Evolutionary conservation across 53 echinoderm and acorn worm genomes (phyloP).

Genomic region (Henricia sp.): DNA sequence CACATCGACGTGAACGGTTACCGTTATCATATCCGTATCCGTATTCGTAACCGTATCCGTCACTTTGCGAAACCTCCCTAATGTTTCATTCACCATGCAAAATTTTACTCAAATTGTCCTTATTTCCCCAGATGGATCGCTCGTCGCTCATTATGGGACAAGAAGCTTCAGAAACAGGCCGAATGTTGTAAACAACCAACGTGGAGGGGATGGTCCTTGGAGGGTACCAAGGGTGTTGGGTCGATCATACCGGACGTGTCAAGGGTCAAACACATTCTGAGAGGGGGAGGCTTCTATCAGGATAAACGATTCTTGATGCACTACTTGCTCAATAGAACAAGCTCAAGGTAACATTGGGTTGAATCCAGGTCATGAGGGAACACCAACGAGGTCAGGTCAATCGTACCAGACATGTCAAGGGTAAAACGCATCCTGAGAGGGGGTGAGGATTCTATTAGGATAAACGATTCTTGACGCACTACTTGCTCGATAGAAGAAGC

Average conservation of each 20-base stretch:
- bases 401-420: conserved; percentile 92
- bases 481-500: conserved; percentile 67
- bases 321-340: conserved; percentile 70
- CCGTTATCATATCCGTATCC: too few species aligned
- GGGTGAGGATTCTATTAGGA: conserved; percentile 72
- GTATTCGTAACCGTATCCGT: too few species aligned
- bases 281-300: conserved; percentile 71
- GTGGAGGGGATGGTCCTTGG: conserved; percentile 83
- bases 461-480: conserved; percentile 66
- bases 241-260: conserved; percentile 87
- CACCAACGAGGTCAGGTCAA: neutral
- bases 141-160: conserved; percentile 65
- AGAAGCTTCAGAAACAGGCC: conserved; percentile 47
- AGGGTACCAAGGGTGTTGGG: conserved; percentile 9
- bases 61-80: too few species aligned
- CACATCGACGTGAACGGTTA: too few species aligned
- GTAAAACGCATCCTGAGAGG: conserved; percentile 68
- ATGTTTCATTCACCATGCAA: too few species aligned
- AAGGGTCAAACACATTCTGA: conserved; percentile 70
- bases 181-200: conserved; percentile 74
- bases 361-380: conserved; percentile 51
- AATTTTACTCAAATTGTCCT: too few species aligned
- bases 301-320: conserved; percentile 70
- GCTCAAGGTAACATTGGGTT: conserved; percentile 66
- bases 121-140: conserved; percentile 74